Percentiles rank a stretch among this genome's conserved stretches.
phyloP scores from a whole-genome alignment of 2,113 vertebrate genomes.

The Saccopteryx bilineata region DNA sequence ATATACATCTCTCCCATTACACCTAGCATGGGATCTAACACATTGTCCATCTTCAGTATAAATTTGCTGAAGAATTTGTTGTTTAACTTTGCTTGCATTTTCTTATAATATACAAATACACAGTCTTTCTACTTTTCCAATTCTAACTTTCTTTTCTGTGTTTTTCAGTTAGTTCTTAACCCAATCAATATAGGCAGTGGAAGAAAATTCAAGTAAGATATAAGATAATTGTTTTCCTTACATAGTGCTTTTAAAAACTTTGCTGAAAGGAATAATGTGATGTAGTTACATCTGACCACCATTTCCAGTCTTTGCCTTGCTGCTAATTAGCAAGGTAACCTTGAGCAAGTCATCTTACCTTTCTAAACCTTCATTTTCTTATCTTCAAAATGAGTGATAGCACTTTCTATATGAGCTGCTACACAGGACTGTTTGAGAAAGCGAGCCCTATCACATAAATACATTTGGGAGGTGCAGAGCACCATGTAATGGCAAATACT shows the following conservation, averaged over 20 bases:
- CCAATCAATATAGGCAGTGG: background rate
- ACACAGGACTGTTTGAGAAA: constrained; percentile 61
- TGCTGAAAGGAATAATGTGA: background rate
- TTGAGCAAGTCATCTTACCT: constrained; percentile 77
- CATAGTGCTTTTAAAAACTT: background rate
- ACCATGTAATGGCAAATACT: constrained; percentile 73
- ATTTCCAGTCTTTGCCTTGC: constrained; percentile 18
- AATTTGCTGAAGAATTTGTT: background rate
- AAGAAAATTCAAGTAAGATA: constrained; percentile 39
- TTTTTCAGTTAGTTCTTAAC: background rate
- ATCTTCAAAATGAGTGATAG: constrained; percentile 81
- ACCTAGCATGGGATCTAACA: background rate
- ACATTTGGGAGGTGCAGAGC: constrained; percentile 72
- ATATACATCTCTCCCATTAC: background rate
- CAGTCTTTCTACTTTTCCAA: background rate
- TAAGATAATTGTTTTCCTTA: background rate
- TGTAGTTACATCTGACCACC: background rate
- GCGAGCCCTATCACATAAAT: constrained; percentile 75
- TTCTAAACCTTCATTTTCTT: constrained; percentile 75
- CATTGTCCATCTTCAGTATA: background rate
- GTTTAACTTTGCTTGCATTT: background rate
- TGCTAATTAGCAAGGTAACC: constrained; percentile 78
- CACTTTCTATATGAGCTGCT: constrained; percentile 72
- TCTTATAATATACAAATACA: background rate
- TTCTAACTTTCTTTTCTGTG: background rate